Base-by-base conservation (phyloP, 2,888 invertebrate genomes). In the Clunio marinus region DNA sequence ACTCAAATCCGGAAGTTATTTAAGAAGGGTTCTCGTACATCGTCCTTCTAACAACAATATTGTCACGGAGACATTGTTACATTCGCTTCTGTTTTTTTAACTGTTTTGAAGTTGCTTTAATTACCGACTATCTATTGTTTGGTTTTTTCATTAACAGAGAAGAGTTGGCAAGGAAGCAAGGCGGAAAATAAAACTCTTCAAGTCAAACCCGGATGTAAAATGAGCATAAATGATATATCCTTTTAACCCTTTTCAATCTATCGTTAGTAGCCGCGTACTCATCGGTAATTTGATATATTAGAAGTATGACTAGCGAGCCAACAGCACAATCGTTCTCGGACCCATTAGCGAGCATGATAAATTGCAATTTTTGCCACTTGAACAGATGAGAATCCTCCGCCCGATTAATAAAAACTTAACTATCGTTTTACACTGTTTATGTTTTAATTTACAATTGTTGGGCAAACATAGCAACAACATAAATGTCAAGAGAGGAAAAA, bases 281-380 rank as follows among this genome's bases (percentile, higher is more conserved):
- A 51, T 51, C 51, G 22, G 51, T 51, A 51, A 51, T 22, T 17
- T 51, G 51, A 51, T 51, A 51, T 15, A 15, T n/a, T 10, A 41
- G 41, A 41, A 15, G n/a, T n/a, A n/a, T n/a, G n/a, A n/a, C n/a
- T n/a, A n/a, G n/a, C 51, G 51, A 22, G 51, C 8, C 5, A 45
- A 7, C 45, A 45, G 45, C 45, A 45, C 45, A 45, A 45, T 22
- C 51, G 17, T 51, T 51, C 51, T 22, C 51, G 51, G 51, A 51
- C 51, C 51, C 51, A 51, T 51, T 51, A 51, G 51, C 17, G 51
- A 20, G n/a, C 35, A 60, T 60, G 60, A 60, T 60, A 37, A 60
- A 37, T 60, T 60, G 60, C 60, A 32, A 22, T 60, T 35, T 37
- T 37, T 37, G 37, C 60, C 37, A 60, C 22, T 37, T 37, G 60